Percentiles rank a stretch among this genome's conserved stretches.
These are phyloP conservation scores for Dromas ardeola DNA, from an alignment of 2,113 vertebrate genomes.

Conservation along the genomic window DNA sequence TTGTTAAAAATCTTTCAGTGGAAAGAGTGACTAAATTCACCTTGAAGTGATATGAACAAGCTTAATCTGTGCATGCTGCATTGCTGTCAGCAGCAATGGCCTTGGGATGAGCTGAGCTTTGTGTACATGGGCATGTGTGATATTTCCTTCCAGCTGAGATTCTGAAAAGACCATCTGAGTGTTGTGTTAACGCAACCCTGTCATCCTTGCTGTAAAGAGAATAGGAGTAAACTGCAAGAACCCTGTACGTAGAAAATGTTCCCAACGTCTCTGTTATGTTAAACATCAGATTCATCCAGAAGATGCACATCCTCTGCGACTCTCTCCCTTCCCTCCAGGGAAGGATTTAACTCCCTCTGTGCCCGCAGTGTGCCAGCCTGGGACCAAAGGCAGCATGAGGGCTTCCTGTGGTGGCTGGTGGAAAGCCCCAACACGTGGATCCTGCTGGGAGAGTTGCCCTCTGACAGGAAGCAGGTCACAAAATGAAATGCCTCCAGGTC, in stretches of 20 bases:
- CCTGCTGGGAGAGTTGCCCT: background rate
- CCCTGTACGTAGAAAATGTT: background rate
- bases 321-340: background rate
- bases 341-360: background rate
- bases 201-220: background rate
- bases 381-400: background rate
- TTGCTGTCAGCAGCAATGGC: background rate
- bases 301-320: background rate
- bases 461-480: background rate
- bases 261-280: background rate
- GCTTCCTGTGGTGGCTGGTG: background rate
- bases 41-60: background rate
- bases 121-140: background rate
- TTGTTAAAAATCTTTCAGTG: background rate
- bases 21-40: constrained; percentile 10
- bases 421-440: rapidly evolving
- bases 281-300: background rate
- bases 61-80: background rate
- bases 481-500: background rate
- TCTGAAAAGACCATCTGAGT: background rate
- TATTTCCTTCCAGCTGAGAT: background rate
- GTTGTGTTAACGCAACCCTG: background rate
- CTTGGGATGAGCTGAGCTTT: background rate
- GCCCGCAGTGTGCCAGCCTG: rapidly evolving
- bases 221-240: background rate